phyloP scores from a whole-genome alignment of 2,888 invertebrate species.

The Microdon myrmicae region DNA sequence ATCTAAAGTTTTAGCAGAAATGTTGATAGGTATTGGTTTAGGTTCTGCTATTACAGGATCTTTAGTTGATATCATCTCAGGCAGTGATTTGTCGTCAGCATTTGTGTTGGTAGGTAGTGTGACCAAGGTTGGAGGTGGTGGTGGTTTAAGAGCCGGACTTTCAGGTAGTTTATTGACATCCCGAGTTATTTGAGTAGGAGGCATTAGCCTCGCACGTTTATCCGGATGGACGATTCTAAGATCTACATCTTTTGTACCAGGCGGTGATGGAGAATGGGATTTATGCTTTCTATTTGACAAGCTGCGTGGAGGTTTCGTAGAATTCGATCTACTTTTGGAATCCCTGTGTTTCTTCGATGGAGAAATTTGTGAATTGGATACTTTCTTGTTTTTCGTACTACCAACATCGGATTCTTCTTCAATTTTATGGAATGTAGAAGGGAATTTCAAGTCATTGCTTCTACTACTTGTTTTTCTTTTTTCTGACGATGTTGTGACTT shows the following conservation, averaged over 20 bases:
- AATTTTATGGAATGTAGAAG: conserved; percentile 31
- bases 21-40: conserved; percentile 33
- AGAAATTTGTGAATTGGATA: conserved; percentile 59
- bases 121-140: conserved; percentile 36
- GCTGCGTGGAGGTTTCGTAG: conserved; percentile 47
- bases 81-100: conserved; percentile 17
- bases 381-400: conserved; percentile 55
- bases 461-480: too few relatives aligned
- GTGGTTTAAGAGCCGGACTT: conserved; percentile 23
- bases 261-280: conserved; percentile 62
- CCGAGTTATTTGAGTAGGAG: conserved; percentile 3
- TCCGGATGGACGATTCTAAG: conserved; percentile 55
- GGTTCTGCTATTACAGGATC: conserved; percentile 31
- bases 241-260: conserved; percentile 57
- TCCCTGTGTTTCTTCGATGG: conserved; percentile 60
- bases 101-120: conserved; percentile 9
- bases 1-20: conserved; percentile 61
- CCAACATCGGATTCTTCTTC: conserved; percentile 25
- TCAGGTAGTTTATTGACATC: conserved; percentile 9
- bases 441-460: conserved; percentile 25
- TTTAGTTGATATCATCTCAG: conserved; percentile 18
- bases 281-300: conserved; percentile 43
- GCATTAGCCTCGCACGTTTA: conserved; percentile 29
- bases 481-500: too few relatives aligned
- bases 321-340: conserved; percentile 45